Base-by-base conservation (phyloP, 2,113 vertebrate genomes). In the Mobula birostris region DNA sequence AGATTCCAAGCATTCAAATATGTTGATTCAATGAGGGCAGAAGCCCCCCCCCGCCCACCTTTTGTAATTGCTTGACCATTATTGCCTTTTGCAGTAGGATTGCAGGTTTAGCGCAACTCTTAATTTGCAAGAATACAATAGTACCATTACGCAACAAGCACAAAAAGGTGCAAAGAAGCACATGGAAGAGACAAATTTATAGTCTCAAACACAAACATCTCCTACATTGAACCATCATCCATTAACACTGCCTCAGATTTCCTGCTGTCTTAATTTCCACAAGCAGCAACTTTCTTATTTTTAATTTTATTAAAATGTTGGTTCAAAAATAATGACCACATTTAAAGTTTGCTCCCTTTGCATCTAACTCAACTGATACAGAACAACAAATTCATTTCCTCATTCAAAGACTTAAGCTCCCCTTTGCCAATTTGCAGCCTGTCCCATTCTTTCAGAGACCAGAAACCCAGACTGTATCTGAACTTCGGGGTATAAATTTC, bases 101-200 rank as follows among this genome's bases (percentile, higher is more conserved):
- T 93, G 68, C 36, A 74, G 40, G 27, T 14, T 93, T 93, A 74
- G 68, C 70, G 91, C 91, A 70, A 91, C 66, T 56, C 70, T 76
- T 93, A 74, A 72, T 74, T 93, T 93, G 91, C 91, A 70, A 92
- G 32, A 68, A 92, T 70, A 68, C 17, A 48, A 93, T 40, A 70
- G 90, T 93, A 93, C 63, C 90, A 72, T 93, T 72, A 74, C 72
- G 90, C 66, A 32, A 93, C 90, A 93, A 72, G 68, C 66, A 66
- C 61, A 90, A 90, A 92, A 92, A 27, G 68, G 90, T 36, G 32
- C 32, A 74, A 15, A 93, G 21, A 93, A 48, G 68, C 66, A 72
- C 24, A n/a, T 70, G 29, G 90, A 68, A 72, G 17, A 74, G 66
- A 74, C 72, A 36, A 93, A 93, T 19, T 48, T 93, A 27, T 24